These are phyloP conservation scores for Plutella xylostella DNA, from an alignment of 2,888 invertebrate species.

Conservation along the genomic window DNA sequence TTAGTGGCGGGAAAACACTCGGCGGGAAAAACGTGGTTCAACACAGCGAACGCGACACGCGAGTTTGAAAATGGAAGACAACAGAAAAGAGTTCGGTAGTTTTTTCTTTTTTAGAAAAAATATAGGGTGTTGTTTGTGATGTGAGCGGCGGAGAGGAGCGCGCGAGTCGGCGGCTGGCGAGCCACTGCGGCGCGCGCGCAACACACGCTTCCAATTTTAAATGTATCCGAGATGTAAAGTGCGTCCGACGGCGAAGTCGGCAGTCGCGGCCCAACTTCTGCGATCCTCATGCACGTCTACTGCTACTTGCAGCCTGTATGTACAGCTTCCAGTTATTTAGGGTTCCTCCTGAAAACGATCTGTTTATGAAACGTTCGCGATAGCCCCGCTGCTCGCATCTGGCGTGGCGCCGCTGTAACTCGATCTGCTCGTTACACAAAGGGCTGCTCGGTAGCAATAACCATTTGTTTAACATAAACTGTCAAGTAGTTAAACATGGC, in stretches of 20 bases:
- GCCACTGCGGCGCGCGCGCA: constrained; percentile 56
- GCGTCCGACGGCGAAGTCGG: constrained; percentile 27
- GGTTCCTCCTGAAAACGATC: not conserved
- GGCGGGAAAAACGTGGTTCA: constrained; percentile 55
- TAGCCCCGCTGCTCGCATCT: not conserved
- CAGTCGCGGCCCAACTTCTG: not conserved
- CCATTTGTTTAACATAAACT: no score
- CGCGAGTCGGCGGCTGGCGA: constrained; percentile 56
- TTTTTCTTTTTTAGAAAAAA: constrained; percentile 9
- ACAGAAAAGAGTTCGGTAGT: constrained; percentile 23
- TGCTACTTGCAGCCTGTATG: not conserved
- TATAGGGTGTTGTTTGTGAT: constrained; percentile 8
- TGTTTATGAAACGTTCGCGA: not conserved
- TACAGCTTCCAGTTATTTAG: not conserved
- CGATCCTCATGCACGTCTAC: not conserved
- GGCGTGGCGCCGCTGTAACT: not conserved
- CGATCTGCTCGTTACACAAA: no score
- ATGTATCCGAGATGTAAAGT: constrained; percentile 29
- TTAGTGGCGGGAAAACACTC: constrained; percentile 56
- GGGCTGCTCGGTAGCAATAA: no score
- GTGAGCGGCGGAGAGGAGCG: constrained; percentile 38
- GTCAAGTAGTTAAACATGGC: no score
- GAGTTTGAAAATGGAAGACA: no score
- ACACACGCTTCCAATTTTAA: constrained; percentile 54
- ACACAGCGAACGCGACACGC: constrained; percentile 55